These are phyloP conservation scores for Pseudomyrmex pallidus DNA, from an alignment of 1,140 invertebrate genomes.

Conservation along the genomic window DNA sequence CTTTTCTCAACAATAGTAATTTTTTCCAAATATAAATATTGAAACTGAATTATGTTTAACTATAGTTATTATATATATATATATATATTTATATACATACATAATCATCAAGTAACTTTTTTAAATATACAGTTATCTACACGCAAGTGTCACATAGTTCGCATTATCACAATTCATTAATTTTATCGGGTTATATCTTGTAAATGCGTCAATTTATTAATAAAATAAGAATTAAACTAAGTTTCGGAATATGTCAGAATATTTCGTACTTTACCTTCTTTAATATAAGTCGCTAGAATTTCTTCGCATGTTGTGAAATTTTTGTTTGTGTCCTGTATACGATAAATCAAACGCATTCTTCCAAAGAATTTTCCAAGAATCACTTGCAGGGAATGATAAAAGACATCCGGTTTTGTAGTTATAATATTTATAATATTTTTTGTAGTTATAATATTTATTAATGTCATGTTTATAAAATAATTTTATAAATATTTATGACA, in stretches of 20 bases:
- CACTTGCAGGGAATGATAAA: neutral
- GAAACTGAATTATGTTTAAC: no score
- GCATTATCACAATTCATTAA: neutral
- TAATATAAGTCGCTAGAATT: constrained; percentile 74
- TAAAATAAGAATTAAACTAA: no score
- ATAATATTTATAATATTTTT: no score
- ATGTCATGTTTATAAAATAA: no score
- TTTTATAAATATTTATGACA: no score
- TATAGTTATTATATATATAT: no score
- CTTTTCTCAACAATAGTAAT: no score
- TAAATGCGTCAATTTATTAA: neutral
- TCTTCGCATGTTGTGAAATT: constrained; percentile 79
- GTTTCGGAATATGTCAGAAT: neutral
- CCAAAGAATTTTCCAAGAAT: neutral
- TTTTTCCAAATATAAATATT: no score
- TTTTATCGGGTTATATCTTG: constrained; percentile 7
- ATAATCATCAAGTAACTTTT: no score
- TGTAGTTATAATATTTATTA: no score
- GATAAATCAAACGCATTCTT: constrained; percentile 40
- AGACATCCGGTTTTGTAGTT: neutral
- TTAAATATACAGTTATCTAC: no score
- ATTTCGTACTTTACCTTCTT: constrained; percentile 73
- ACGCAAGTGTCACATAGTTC: neutral
- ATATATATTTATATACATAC: no score
- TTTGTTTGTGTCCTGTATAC: constrained; percentile 74